Evolutionary conservation across 1,140 invertebrate species (phyloP), one percentile per base, ranked within the genome.

Genomic region (Nebria ingens): DNA sequence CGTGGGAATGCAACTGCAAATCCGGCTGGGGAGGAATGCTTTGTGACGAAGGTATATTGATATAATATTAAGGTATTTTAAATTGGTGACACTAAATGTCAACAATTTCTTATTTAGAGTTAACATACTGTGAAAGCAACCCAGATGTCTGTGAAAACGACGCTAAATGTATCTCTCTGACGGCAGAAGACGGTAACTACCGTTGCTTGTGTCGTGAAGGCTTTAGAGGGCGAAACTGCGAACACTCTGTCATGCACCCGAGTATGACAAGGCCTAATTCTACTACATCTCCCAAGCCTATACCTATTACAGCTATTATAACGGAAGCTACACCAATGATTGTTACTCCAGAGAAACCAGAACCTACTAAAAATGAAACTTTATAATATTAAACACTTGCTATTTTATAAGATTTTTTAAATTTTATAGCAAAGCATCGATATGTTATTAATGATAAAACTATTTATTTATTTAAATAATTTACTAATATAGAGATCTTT

Each of bases 1-100:
- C 89, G n/a, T 93, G 89, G 89, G 88, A 92, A 65, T 93, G 91
- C 67, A 82, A 83, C 62, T 93, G 91, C 68, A 77, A 85, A 58
- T 78, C 82, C 0, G 89, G 90, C 49, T 93, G 89, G 89, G 86
- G 89, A 17, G 90, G 89, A 51, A 87, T 91, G 75, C 79, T 93
- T 0, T 93, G 91, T 70, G 86, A 92, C 66, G 86, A 91, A 82
- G 89, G 84, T 76, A 79, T 80, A 62, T n/a, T n/a, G n/a, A n/a
- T n/a, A n/a, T n/a, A n/a, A n/a, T n/a, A n/a, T n/a, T n/a, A n/a
- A n/a, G n/a, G n/a, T n/a, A n/a, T n/a, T n/a, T n/a, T n/a, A n/a
- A n/a, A n/a, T n/a, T n/a, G n/a, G n/a, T n/a, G n/a, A n/a, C n/a
- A n/a, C n/a, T n/a, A n/a, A n/a, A n/a, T n/a, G n/a, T n/a, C 25